Percentiles rank a stretch among this genome's conserved stretches.
These are phyloP conservation scores for Sinocyclocheilus grahami DNA, from an alignment of 2,113 vertebrate species.

Conservation along the genomic window DNA sequence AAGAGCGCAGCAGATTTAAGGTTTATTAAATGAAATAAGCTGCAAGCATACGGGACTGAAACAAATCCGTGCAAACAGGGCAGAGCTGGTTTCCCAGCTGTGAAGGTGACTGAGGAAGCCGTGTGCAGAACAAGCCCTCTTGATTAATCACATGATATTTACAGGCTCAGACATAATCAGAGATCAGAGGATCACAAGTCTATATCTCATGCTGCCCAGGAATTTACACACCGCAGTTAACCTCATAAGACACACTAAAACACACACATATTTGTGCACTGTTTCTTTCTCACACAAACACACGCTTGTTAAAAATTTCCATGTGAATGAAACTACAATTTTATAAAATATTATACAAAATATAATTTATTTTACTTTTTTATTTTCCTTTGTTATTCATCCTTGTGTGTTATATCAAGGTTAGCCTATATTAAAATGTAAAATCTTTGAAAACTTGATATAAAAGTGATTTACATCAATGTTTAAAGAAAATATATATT, in stretches of 20 bases:
- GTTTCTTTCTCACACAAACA: neutral
- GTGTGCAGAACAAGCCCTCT: slow-evolving; percentile 83
- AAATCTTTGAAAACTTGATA: neutral
- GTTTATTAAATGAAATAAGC: slow-evolving; percentile 73
- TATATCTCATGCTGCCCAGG: slow-evolving; percentile 80
- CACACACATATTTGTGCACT: slow-evolving; percentile 59
- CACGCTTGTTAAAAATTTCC: neutral
- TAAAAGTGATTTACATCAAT: neutral
- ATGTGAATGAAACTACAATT: neutral
- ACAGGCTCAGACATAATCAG: slow-evolving; percentile 90
- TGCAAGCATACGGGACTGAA: slow-evolving; percentile 77
- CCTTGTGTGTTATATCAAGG: neutral
- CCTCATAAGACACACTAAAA: slow-evolving; percentile 70
- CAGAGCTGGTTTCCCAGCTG: slow-evolving; percentile 80
- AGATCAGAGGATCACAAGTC: slow-evolving; percentile 82
- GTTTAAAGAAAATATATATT: too few species aligned
- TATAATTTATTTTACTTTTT: neutral
- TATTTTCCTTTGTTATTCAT: neutral
- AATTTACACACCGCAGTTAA: slow-evolving; percentile 85
- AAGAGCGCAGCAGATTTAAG: slow-evolving; percentile 70
- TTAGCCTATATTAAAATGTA: neutral
- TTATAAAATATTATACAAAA: neutral
- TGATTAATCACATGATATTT: slow-evolving; percentile 95
- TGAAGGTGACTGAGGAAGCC: slow-evolving; percentile 85
- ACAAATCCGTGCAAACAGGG: slow-evolving; percentile 78